Base-by-base conservation (phyloP, 2,888 invertebrate genomes). In the Augiades crinisus region DNA sequence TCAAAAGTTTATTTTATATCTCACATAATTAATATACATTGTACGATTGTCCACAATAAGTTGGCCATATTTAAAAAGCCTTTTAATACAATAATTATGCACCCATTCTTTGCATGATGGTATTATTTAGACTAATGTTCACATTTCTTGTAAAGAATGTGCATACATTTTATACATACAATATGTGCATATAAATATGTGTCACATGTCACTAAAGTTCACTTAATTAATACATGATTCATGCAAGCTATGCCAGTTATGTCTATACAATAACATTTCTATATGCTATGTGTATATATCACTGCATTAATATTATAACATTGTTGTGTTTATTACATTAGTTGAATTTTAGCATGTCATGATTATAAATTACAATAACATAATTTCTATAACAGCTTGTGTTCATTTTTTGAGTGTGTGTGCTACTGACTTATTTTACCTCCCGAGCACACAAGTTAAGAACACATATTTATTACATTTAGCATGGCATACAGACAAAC, bases 401-500 rank as follows among this genome's bases (percentile, higher is more conserved):
- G n/a, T n/a, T n/a, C n/a, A n/a, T n/a, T n/a, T n/a, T n/a, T n/a
- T n/a, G n/a, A n/a, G n/a, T 44, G 21, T 30, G 50, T 50, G 53
- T 57, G 60, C 61, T 47, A 67, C 65, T 65, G 61, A 70, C 66
- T 59, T 56, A 61, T 63, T 66, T 60, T 46, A 59, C 62, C 66
- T 62, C 68, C 75, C 71, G 57, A 61, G 64, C 64, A 60, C 60
- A 60, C 65, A 68, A 63, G 78, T 72, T 77, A 84, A 86, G 87
- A 79, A 63, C 75, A 59, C 72, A 73, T 86, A 86, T 30, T 30
- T 30, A 86, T 87, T 81, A 70, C 75, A 91, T 91, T 63, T 86
- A 97, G 95, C 91, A 92, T 69, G 94, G 94, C 65, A 95, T 98
- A 68, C 91, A 93, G 72, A 95, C 95, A 57, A 96, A 94, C 65